Conservation (phyloP, 2,888 invertebrate genomes). For the Scelioninae gen. 1 region DNA sequence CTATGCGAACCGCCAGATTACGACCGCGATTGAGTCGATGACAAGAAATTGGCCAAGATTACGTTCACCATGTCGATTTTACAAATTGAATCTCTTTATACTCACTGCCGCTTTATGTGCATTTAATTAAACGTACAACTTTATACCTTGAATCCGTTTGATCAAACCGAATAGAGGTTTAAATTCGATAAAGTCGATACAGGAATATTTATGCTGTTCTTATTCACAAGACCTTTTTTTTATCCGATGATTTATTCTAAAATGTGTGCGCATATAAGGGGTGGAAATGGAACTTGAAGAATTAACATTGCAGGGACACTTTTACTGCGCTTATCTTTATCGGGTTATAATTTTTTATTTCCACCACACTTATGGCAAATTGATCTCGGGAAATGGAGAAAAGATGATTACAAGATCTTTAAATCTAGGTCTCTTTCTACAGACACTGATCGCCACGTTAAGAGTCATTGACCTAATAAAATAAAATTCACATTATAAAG, state of each 20-base stretch:
- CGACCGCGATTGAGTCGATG: not conserved
- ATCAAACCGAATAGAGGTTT: not conserved
- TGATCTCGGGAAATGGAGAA: not conserved
- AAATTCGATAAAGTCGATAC: not conserved
- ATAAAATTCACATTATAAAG: no score
- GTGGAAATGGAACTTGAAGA: not conserved
- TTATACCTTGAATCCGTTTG: not conserved
- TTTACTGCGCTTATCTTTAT: not conserved
- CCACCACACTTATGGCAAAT: not conserved
- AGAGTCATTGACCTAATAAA: no score
- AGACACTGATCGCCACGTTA: no score
- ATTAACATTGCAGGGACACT: not conserved
- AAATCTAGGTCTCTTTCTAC: no score
- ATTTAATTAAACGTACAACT: conserved; percentile 15
- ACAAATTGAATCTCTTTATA: conserved; percentile 22
- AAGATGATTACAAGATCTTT: no score
- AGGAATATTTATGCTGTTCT: not conserved
- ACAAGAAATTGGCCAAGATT: conserved; percentile 30
- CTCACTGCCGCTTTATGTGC: conserved; percentile 11
- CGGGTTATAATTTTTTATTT: not conserved
- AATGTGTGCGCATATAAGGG: not conserved
- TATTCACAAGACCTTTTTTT: not conserved
- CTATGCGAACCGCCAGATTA: conserved; percentile 1
- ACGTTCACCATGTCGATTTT: conserved; percentile 29
- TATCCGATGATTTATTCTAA: not conserved